Evolutionary conservation across 2,113 vertebrate genomes (phyloP).

Genomic region (Nycticryphes semicollaris): DNA sequence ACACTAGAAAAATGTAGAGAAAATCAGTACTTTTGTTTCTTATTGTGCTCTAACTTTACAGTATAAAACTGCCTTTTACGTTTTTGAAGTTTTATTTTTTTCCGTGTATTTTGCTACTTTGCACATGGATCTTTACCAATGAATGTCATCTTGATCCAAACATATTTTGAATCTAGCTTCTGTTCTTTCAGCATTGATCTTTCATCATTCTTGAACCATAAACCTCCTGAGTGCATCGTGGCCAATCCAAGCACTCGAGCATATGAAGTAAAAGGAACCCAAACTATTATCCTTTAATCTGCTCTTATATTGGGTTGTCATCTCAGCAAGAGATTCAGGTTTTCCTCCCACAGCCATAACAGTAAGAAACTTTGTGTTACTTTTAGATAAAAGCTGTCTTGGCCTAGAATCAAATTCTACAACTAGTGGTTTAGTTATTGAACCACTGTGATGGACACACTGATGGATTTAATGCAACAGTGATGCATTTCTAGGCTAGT

Average conservation of each 20-base stretch:
- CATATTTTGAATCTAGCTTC: background rate
- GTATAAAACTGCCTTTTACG: background rate
- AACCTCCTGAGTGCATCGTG: background rate
- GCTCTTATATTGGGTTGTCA: background rate
- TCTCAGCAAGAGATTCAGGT: background rate
- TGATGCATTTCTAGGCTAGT: background rate
- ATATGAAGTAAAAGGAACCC: background rate
- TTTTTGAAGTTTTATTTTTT: background rate
- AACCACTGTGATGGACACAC: background rate
- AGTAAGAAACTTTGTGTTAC: conserved; percentile 22
- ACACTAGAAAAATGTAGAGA: background rate
- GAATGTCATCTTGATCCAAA: background rate
- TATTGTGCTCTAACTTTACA: background rate
- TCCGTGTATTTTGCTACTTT: background rate
- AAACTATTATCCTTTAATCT: conserved; percentile 19
- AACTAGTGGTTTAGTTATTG: conserved; percentile 7
- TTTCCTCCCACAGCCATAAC: background rate
- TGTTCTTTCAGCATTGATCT: background rate
- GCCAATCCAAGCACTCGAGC: background rate
- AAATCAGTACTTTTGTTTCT: background rate
- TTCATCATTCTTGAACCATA: background rate
- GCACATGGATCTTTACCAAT: background rate
- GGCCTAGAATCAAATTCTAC: conserved; percentile 19
- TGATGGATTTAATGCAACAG: background rate
- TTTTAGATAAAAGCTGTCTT: conserved; percentile 8